Base-by-base conservation (phyloP, 1,140 invertebrate genomes). In the Trigoniulus corallinus region DNA sequence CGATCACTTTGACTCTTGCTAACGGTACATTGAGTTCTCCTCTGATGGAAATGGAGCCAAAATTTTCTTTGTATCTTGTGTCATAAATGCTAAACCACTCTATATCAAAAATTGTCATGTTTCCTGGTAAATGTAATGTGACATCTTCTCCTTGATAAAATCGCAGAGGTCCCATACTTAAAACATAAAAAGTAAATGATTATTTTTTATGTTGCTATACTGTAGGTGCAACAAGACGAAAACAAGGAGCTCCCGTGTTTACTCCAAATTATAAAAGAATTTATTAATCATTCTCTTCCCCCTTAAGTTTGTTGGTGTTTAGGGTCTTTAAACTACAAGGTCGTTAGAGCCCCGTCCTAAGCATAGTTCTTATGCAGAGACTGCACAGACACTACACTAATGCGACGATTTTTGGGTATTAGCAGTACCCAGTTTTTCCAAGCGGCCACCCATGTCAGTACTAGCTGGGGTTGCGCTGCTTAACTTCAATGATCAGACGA, bases 21-120 rank as follows among this genome's bases (percentile, higher is more conserved):
- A 87, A 86, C 15, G 87, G 87, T 37, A 93, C 84, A 67, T 88
- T 89, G 10, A 89, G 67, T 25, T 76, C 77, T 61, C 83, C 78
- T 0, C 82, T 80, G 60, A 93, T 79, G 1, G 83, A 76, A 22
- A 86, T 76, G 40, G 82, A 79, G 25, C 82, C 86, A 54, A 79
- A 81, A 62, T 81, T 81, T 47, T 79, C 72, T 48, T 79, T 77
- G 7, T 71, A 75, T 25, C 75, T 73, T 21, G 80, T 66, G 68
- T 92, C 84, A 58, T 74, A 92, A 34, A 89, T 66, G 56, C 81
- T 81, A 4, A 88, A 71, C 87, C 88, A 93, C 61, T 87, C 78
- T 25, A 91, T 79, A 53, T 81, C 78, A 61, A 84, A 85, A 37
- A 91, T 77, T 0, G 84, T 86, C 55, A 79, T 71, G 29, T 85